Base-by-base conservation (phyloP, 53 echinoderm and acorn worm genomes). In the Glandiceps talaboti region DNA sequence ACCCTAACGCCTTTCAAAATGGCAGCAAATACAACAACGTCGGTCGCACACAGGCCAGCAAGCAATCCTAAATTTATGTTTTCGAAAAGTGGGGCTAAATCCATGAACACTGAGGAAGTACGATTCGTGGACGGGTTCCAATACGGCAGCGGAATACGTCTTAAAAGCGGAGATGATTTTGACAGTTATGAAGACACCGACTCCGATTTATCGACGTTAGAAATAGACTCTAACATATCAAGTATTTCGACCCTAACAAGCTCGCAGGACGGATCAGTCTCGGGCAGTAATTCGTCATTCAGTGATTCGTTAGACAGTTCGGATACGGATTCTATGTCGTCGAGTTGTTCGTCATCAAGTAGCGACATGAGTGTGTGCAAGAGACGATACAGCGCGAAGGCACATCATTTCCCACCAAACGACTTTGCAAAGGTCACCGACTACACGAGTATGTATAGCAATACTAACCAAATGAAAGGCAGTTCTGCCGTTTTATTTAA, bases 221-320 rank as follows among this genome's bases (percentile, higher is more conserved):
- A 89, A 76, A 86, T 89, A 30, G 89, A 89, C 83, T 89, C 89
- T 26, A 86, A 83, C 78, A 29, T 86, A 32, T 85, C 85, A 6
- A 45, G 64, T 45, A 45, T 45, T 12, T 45, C 64, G 6, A 45
- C 64, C 20, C 20, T 45, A 20, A 45, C 64, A 45, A 45, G 64
- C 20, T 45, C 64, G 6, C 6, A 45, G 6, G 64, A 20, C 64
- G 64, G 64, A 20, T 45, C 64, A 45, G 20, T 6, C 20, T 45
- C 64, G 20, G 64, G 20, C 64, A 45, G 64, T 20, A 45, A 20
- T 45, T 45, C 64, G 6, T n/a, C n/a, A n/a, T n/a, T n/a, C n/a
- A 20, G 6, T 6, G 64, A 45, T 45, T 45, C 64, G 64, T 45
- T 20, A 12, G 64, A 45, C 6, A 45, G 64, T 45, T 45, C 64